Evolutionary conservation across 2,113 vertebrate genomes (phyloP).

Genomic region (Crotalus horridus): DNA sequence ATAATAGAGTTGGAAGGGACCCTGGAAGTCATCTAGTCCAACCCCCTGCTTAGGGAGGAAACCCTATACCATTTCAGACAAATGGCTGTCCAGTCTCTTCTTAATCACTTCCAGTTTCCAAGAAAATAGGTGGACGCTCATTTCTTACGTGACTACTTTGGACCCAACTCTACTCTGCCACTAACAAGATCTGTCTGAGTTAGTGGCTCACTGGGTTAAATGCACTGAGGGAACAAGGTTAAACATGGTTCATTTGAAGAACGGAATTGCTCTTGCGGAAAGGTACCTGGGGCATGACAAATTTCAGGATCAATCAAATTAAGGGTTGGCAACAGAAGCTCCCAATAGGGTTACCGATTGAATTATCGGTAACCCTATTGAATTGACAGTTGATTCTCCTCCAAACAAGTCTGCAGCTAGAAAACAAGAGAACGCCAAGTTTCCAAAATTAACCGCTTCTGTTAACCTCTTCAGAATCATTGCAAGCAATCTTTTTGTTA

Average conservation of each 20-base stretch:
- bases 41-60: too few relatives aligned
- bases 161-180: neutral
- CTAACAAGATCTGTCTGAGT: neutral
- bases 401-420: neutral
- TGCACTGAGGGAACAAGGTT: neutral
- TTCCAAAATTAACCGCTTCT: neutral
- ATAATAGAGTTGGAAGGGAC: too few relatives aligned
- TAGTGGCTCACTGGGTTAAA: neutral
- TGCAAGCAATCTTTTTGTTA: neutral
- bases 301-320: neutral
- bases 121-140: too few relatives aligned
- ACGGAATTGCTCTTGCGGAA: neutral
- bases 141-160: neutral
- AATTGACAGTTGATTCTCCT: neutral
- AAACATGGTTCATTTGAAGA: neutral
- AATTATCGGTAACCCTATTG: too few relatives aligned
- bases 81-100: too few relatives aligned
- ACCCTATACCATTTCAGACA: too few relatives aligned
- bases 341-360: too few relatives aligned
- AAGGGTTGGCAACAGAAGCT: neutral
- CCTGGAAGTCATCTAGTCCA: too few relatives aligned
- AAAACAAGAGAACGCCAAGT: neutral
- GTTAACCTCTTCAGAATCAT: neutral
- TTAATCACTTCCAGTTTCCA: too few relatives aligned
- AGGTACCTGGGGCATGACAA: too few relatives aligned